Conservation (phyloP, 2,113 vertebrate genomes). For the Hylia prasina region DNA sequence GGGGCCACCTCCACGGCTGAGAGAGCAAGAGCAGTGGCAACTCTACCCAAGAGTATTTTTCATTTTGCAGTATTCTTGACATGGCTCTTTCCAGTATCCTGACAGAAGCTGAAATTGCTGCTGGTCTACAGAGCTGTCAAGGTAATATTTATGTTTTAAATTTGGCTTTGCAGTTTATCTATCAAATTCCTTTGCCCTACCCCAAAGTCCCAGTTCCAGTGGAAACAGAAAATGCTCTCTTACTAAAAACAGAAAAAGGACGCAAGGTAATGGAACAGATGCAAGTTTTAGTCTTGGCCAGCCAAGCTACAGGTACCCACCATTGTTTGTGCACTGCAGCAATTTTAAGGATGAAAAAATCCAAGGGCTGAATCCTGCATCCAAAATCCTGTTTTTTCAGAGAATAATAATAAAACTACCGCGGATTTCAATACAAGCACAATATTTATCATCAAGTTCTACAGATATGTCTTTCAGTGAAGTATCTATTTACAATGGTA, state of each 20-base stretch:
- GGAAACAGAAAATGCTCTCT: not conserved
- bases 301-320: not conserved
- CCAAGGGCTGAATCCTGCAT: not conserved
- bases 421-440: not conserved
- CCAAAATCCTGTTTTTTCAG: not conserved
- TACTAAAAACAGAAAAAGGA: not conserved
- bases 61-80: conserved; percentile 54
- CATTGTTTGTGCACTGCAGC: not conserved
- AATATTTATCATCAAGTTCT: not conserved
- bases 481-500: not conserved
- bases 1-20: not conserved
- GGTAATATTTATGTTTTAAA: conserved; percentile 52
- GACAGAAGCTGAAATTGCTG: conserved; percentile 76
- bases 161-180: not conserved
- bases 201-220: not conserved
- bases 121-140: conserved; percentile 78
- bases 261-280: not conserved
- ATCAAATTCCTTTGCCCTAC: not conserved
- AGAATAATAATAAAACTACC: not conserved
- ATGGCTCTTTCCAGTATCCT: conserved; percentile 77
- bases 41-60: not conserved
- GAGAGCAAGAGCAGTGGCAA: not conserved
- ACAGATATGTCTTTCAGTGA: not conserved
- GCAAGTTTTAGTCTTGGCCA: not conserved
- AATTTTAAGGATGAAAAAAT: not conserved